phyloP scores from a whole-genome alignment of 2,797 vertebrate species.

The Chelon labrosus region DNA sequence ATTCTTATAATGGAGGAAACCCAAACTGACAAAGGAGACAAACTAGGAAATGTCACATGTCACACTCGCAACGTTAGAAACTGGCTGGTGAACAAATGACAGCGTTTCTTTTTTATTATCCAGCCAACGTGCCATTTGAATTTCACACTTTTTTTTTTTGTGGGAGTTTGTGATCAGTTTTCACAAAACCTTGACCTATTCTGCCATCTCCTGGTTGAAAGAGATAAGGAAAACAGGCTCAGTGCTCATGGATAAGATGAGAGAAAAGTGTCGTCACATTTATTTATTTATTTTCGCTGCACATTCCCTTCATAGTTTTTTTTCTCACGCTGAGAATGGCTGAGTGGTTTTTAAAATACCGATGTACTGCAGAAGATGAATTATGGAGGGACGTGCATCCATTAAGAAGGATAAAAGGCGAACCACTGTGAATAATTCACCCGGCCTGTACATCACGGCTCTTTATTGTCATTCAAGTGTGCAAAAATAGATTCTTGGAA shows the following conservation, averaged over 20 bases:
- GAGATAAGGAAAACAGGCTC: neutral
- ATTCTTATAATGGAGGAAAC: too few species aligned
- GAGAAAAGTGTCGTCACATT: slow-evolving; percentile 10
- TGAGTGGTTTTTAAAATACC: neutral
- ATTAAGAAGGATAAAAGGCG: neutral
- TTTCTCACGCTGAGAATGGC: neutral
- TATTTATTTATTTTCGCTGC: too few species aligned
- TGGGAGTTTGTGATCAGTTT: neutral
- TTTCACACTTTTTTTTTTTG: neutral
- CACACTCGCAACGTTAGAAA: neutral
- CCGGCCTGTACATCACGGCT: neutral
- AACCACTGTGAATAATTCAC: slow-evolving; percentile 29
- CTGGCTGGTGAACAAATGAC: neutral
- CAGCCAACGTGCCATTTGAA: neutral
- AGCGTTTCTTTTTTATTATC: neutral
- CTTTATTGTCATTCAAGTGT: slow-evolving; percentile 26
- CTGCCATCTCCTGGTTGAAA: slow-evolving; percentile 57
- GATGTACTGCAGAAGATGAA: slow-evolving; percentile 1
- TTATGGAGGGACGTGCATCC: neutral
- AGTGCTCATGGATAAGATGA: slow-evolving; percentile 23
- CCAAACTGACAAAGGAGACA: too few species aligned
- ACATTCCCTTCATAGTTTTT: too few species aligned
- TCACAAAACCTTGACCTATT: neutral
- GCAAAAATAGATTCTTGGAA: slow-evolving; percentile 18
- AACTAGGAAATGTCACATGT: too few species aligned